Percentiles rank a stretch among this genome's conserved stretches.
phyloP scores from a whole-genome alignment of 2,797 vertebrate genomes.

The Acipenser oxyrinchus region DNA sequence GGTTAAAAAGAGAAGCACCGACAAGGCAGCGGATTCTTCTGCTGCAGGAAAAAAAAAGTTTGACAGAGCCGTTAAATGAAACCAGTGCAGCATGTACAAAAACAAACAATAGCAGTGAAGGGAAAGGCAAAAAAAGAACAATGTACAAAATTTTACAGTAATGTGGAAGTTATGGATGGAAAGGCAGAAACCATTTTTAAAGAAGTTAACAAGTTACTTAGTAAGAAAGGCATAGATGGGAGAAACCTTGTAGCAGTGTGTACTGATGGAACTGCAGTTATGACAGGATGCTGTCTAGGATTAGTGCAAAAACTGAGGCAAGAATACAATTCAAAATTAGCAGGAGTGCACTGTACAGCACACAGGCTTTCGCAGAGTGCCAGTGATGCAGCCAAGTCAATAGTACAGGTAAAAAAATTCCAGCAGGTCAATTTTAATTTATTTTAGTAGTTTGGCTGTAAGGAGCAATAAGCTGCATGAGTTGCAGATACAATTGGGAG shows the following conservation, averaged over 20 bases:
- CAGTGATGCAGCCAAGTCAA: conserved; percentile 16
- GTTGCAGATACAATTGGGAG: conserved; percentile 15
- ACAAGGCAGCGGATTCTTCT: too few species aligned
- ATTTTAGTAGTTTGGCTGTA: neutral
- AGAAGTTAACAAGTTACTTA: conserved; percentile 14
- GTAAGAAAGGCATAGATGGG: conserved; percentile 14
- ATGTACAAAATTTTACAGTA: too few species aligned
- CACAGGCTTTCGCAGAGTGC: conserved; percentile 2
- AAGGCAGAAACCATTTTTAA: conserved; percentile 18
- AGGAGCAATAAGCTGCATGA: conserved; percentile 18
- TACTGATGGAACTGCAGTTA: too few species aligned
- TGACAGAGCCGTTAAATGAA: too few species aligned
- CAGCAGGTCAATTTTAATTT: conserved; percentile 3
- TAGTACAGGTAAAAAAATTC: conserved; percentile 18
- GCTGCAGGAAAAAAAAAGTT: too few species aligned
- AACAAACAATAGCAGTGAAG: too few species aligned
- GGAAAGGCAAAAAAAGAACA: neutral
- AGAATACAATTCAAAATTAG: too few species aligned
- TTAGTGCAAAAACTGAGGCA: too few species aligned
- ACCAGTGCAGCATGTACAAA: too few species aligned
- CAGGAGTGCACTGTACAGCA: neutral
- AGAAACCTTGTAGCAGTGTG: conserved; percentile 6
- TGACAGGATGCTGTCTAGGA: too few species aligned
- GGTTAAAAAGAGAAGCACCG: too few species aligned
- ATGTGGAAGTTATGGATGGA: conserved; percentile 13